phyloP scores from a whole-genome alignment of 1,140 invertebrate species.

The Ceratitis capitata region DNA sequence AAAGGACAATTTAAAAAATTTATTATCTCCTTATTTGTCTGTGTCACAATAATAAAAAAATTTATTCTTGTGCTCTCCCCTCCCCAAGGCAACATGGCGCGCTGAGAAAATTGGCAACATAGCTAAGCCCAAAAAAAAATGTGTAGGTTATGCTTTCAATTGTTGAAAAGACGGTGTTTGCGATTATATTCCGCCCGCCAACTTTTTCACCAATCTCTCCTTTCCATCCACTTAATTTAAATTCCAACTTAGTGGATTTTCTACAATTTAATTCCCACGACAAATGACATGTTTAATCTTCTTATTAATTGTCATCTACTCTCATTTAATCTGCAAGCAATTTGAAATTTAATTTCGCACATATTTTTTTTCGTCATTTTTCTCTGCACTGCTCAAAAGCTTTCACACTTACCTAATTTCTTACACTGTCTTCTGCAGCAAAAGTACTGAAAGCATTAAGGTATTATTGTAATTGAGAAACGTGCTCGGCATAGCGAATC shows the following conservation, averaged over 20 bases:
- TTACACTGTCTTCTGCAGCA: not conserved
- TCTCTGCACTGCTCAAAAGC: not conserved
- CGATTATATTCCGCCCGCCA: too few relatives aligned
- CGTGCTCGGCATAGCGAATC: not conserved
- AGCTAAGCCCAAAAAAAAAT: too few relatives aligned
- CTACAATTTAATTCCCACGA: not conserved
- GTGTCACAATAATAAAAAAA: too few relatives aligned
- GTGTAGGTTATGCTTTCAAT: too few relatives aligned
- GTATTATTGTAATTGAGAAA: not conserved
- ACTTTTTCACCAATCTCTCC: too few relatives aligned
- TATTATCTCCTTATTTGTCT: too few relatives aligned
- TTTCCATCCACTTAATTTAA: too few relatives aligned
- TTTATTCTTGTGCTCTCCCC: too few relatives aligned
- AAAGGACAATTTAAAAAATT: too few relatives aligned
- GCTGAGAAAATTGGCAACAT: too few relatives aligned
- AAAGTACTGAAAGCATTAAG: not conserved
- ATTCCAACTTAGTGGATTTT: not conserved
- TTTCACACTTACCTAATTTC: constrained; percentile 30
- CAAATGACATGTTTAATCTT: not conserved
- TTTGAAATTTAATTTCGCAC: not conserved
- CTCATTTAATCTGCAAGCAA: not conserved
- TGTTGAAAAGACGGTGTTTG: too few relatives aligned
- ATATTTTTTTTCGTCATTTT: not conserved
- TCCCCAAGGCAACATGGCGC: too few relatives aligned
- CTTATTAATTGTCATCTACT: not conserved